Evolutionary conservation across 2,113 vertebrate genomes (phyloP).

Genomic region (Brachypodius melanocephalos): DNA sequence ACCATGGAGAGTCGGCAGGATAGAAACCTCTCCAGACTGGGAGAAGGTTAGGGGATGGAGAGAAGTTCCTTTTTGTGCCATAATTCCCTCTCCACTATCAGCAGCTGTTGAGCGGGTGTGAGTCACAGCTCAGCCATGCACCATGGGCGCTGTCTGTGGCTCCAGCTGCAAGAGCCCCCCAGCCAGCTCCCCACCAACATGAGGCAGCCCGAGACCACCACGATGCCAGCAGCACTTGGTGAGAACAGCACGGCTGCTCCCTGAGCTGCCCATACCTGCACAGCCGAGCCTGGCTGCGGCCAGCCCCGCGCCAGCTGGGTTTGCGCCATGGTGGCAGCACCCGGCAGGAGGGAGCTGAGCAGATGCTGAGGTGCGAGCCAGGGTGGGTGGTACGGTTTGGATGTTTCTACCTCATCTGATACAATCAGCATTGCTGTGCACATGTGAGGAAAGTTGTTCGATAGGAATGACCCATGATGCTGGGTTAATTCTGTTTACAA

Average conservation of each 20-base stretch:
- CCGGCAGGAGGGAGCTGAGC: not conserved
- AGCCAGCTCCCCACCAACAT: fast-evolving
- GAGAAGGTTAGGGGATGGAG: not conserved
- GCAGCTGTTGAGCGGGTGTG: not conserved
- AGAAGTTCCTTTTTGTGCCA: not conserved
- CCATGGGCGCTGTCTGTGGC: fast-evolving
- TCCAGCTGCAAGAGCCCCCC: not conserved
- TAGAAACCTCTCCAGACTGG: not conserved
- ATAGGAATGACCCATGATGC: constrained; percentile 77
- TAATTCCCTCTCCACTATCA: not conserved
- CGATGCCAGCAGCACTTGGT: not conserved
- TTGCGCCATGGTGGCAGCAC: not conserved
- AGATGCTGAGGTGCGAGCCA: not conserved
- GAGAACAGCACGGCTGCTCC: not conserved
- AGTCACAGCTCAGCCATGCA: not conserved
- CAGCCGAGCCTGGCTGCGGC: not conserved
- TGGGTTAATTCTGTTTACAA: constrained; percentile 85
- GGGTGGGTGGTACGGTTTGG: constrained; percentile 51
- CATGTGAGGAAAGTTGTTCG: constrained; percentile 58
- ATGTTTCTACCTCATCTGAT: constrained; percentile 69
- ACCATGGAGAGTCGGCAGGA: not conserved
- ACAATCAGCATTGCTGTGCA: constrained; percentile 59
- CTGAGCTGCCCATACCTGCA: not conserved
- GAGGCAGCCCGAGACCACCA: not conserved
- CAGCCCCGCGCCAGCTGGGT: not conserved